Evolutionary conservation across 2,888 invertebrate species (phyloP).

Genomic region (Pomacea canaliculata): DNA sequence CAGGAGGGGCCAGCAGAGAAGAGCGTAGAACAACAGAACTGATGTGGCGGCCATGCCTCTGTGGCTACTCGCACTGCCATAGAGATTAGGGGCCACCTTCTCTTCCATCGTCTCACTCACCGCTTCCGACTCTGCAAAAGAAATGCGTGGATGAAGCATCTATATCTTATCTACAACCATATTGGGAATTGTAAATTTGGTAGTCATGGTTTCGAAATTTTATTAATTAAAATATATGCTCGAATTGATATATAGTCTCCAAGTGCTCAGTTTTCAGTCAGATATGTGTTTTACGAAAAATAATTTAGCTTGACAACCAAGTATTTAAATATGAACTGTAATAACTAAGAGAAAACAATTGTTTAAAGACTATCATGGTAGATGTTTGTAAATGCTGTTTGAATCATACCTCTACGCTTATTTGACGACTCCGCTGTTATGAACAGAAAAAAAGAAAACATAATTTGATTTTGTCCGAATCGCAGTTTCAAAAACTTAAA

Average conservation of each 20-base stretch:
- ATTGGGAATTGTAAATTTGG: neutral
- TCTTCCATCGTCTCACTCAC: neutral
- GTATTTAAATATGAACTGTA: no score
- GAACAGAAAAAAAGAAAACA: no score
- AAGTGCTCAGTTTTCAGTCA: no score
- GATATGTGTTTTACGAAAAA: no score
- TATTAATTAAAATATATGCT: no score
- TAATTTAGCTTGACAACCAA: no score
- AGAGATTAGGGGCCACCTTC: neutral
- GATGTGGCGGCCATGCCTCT: neutral
- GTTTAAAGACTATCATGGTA: no score
- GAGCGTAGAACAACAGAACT: slow-evolving; percentile 6
- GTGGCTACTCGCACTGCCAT: neutral
- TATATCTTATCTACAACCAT: neutral
- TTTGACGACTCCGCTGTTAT: no score
- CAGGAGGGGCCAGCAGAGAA: slow-evolving; percentile 8
- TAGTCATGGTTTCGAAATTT: neutral
- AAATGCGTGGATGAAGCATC: neutral
- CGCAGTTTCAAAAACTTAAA: neutral
- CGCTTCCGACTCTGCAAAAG: neutral
- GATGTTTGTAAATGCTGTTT: no score
- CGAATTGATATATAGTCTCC: no score
- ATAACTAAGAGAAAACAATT: no score
- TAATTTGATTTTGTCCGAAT: neutral
- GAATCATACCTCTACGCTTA: no score